These are phyloP conservation scores for Aleadryas rufinucha DNA, from an alignment of 2,113 vertebrate genomes.

Conservation along the genomic window DNA sequence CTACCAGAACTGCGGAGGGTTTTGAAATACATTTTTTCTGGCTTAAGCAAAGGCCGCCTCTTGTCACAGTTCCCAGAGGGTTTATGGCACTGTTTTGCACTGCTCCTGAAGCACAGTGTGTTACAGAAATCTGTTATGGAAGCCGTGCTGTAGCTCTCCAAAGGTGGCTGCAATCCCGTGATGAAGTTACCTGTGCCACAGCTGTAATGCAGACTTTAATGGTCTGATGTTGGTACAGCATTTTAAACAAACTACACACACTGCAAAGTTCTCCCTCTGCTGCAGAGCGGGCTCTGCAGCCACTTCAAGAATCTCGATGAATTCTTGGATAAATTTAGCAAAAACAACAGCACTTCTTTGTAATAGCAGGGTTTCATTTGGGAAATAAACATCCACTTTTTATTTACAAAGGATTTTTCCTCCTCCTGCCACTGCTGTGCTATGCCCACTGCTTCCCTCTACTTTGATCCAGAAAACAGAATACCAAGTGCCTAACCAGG, in stretches of 20 bases:
- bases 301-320: not conserved
- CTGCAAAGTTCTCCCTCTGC: not conserved
- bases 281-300: not conserved
- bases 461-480: constrained; percentile 13
- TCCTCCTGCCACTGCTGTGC: constrained; percentile 11
- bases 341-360: constrained; percentile 18
- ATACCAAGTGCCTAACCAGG: constrained; percentile 52
- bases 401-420: constrained; percentile 41
- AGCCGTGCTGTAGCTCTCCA: not conserved
- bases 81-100: not conserved
- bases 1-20: not conserved
- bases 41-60: not conserved
- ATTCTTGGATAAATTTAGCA: constrained; percentile 31
- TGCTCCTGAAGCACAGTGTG: not conserved
- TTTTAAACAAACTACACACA: not conserved
- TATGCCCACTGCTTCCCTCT: not conserved
- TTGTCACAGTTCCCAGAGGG: not conserved
- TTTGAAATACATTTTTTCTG: not conserved
- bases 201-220: not conserved
- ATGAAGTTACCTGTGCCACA: not conserved
- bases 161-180: not conserved
- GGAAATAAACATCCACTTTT: constrained; percentile 47
- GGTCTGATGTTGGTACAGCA: not conserved
- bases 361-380: constrained; percentile 10
- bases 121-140: not conserved